Conservation (phyloP, 1,140 invertebrate genomes). For the Condylostylus longicornis region DNA sequence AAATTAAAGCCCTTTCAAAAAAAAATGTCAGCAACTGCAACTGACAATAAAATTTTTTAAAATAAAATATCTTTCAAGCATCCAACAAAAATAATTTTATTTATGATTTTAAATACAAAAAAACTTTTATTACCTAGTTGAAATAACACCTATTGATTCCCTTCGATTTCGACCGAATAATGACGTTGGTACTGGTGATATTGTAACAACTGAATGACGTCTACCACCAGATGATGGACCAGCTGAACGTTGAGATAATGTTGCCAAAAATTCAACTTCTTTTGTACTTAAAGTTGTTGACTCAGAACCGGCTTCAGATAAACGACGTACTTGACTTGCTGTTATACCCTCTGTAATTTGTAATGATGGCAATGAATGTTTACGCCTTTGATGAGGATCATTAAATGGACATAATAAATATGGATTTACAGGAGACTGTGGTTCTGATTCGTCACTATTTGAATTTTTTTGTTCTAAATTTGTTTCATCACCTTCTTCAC, state of each 20-base stretch:
- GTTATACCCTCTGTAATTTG: constrained; percentile 67
- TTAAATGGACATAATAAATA: constrained; percentile 63
- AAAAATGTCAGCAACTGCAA: no score
- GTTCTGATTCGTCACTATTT: constrained; percentile 36
- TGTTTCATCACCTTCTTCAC: constrained; percentile 46
- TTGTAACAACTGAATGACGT: constrained; percentile 68
- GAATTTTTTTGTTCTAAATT: constrained; percentile 31
- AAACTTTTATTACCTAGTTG: constrained; percentile 20
- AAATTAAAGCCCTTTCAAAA: no score
- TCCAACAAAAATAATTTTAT: no score
- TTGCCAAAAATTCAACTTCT: constrained; percentile 61
- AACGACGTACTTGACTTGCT: constrained; percentile 61
- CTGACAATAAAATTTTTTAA: no score
- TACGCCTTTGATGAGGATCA: constrained; percentile 46
- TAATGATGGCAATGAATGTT: constrained; percentile 64
- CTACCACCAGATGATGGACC: constrained; percentile 49
- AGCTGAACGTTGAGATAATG: constrained; percentile 27
- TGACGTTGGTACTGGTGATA: constrained; percentile 56
- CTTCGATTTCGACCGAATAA: constrained; percentile 59
- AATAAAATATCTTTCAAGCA: no score
- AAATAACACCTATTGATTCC: constrained; percentile 59
- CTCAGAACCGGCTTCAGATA: constrained; percentile 61
- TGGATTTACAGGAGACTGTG: constrained; percentile 61
- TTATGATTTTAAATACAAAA: no score
- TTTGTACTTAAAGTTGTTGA: constrained; percentile 46